Evolutionary conservation across 2,888 invertebrate genomes (phyloP).

Genomic region (Meloe dianella): DNA sequence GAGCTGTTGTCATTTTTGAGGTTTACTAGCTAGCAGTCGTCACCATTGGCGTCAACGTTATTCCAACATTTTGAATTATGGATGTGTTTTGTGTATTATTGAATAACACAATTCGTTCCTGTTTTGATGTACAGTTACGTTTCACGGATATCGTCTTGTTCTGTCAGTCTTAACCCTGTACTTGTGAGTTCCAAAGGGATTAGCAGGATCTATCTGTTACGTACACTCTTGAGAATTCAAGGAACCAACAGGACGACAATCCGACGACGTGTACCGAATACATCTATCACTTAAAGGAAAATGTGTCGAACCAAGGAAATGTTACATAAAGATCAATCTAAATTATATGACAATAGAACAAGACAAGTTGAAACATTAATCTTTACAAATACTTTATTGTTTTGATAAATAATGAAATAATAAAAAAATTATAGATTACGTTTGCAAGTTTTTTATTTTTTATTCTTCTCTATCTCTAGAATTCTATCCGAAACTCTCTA

Average conservation of each 20-base stretch:
- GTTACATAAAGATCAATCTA: neutral
- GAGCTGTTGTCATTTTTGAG: neutral
- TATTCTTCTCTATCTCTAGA: neutral
- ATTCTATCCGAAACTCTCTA: neutral
- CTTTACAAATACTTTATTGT: neutral
- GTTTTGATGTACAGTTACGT: constrained; percentile 11
- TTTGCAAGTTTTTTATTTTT: neutral
- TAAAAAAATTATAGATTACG: neutral
- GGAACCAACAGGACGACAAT: constrained; percentile 31
- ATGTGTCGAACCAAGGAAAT: constrained; percentile 25
- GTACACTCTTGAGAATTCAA: constrained; percentile 30
- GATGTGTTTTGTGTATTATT: constrained; percentile 20
- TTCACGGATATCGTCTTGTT: constrained; percentile 26
- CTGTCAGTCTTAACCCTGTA: constrained; percentile 26
- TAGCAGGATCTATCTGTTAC: constrained; percentile 35
- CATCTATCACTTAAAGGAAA: constrained; percentile 31
- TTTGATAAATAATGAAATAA: neutral
- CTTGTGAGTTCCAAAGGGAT: constrained; percentile 33
- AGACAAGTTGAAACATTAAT: neutral
- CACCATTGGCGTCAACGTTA: neutral
- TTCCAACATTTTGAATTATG: constrained; percentile 16
- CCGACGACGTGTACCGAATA: constrained; percentile 34
- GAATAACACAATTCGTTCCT: neutral
- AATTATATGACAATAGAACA: neutral
- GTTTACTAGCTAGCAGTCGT: neutral